A percentile compares a stretch with the other conserved stretches of the same genome.
phyloP scores from a whole-genome alignment of 2,113 vertebrate genomes.

The Oncorhynchus tshawytscha region DNA sequence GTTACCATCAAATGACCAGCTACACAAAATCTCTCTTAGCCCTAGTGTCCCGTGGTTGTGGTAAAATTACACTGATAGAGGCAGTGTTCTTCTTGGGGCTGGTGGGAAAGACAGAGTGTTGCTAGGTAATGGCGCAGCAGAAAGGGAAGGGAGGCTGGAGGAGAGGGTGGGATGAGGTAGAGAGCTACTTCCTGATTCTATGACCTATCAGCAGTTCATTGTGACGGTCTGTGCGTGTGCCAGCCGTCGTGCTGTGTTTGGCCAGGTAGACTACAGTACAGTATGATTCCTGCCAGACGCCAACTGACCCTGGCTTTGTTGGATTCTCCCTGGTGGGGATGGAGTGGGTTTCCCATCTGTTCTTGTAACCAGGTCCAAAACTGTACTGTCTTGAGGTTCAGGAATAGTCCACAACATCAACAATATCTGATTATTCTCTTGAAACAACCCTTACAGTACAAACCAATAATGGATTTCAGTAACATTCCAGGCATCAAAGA shows the following conservation, averaged over 20 bases:
- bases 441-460: background rate
- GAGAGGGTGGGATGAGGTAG: conserved; percentile 15
- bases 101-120: conserved; percentile 24
- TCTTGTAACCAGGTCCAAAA: conserved; percentile 16
- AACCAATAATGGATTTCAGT: no score
- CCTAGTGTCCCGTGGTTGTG: background rate
- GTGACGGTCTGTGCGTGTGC: background rate
- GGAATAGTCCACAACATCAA: background rate
- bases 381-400: background rate
- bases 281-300: background rate
- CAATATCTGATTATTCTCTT: background rate
- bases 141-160: conserved; percentile 1
- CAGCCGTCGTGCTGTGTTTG: background rate
- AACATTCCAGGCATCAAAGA: no score
- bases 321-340: conserved; percentile 21
- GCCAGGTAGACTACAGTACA: background rate
- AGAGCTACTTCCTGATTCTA: background rate
- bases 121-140: conserved; percentile 44
- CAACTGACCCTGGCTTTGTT: background rate
- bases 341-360: conserved; percentile 22
- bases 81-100: background rate
- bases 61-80: background rate
- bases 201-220: background rate
- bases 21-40: conserved; percentile 14
- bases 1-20: conserved; percentile 21